Percentiles rank a stretch among this genome's conserved stretches.
Evolutionary conservation across 2,888 invertebrate species (phyloP).

Genomic region (Autographa pulchrina): DNA sequence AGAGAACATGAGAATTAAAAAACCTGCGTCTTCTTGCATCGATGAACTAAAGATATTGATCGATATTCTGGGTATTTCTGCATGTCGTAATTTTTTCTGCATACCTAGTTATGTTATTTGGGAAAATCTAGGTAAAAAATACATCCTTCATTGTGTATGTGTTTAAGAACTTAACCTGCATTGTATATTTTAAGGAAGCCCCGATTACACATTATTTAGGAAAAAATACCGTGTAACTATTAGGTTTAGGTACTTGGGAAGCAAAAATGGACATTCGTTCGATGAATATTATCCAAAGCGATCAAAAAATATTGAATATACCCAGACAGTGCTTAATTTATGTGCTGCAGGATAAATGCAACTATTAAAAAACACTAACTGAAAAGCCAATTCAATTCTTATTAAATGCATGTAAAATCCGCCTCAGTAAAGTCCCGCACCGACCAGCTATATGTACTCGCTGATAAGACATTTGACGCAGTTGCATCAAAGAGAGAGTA

Average conservation of each 20-base stretch:
- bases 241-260: no score
- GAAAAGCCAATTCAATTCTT: background rate
- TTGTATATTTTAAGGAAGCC: no score
- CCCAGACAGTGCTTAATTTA: no score
- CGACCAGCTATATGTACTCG: background rate
- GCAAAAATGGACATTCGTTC: no score
- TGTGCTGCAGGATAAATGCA: no score
- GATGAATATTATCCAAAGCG: no score
- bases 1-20: background rate
- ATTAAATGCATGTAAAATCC: background rate
- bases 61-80: background rate
- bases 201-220: no score
- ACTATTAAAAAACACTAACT: no score
- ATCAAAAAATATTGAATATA: no score
- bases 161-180: background rate
- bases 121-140: background rate
- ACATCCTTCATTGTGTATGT: background rate
- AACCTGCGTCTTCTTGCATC: background rate
- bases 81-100: background rate
- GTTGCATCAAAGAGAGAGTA: conserved; percentile 60
- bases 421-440: conserved; percentile 14
- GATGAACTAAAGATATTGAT: background rate
- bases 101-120: no score
- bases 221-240: no score
- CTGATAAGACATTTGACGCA: conserved; percentile 31